These are phyloP conservation scores for Trachelus tabidus DNA, from an alignment of 2,888 invertebrate species.

Conservation along the genomic window DNA sequence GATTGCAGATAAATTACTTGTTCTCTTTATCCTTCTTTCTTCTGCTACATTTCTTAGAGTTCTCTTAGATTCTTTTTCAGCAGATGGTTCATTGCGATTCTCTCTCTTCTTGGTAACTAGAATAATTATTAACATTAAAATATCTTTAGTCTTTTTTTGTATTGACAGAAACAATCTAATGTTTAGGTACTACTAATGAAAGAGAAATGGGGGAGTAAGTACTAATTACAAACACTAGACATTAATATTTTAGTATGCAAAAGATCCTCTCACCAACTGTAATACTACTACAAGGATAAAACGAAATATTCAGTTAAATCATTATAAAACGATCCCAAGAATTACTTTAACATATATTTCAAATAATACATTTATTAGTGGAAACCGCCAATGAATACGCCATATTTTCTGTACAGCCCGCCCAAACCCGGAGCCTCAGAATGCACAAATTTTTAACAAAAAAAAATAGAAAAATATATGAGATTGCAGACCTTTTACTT, in stretches of 20 bases:
- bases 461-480: not conserved
- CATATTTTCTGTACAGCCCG: slow-evolving; percentile 42
- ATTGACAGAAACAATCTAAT: not conserved
- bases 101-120: slow-evolving; percentile 19
- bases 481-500: not conserved
- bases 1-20: not conserved
- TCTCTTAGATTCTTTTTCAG: slow-evolving; percentile 21
- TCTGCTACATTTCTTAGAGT: slow-evolving; percentile 18
- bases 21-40: slow-evolving; percentile 25
- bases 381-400: slow-evolving; percentile 42
- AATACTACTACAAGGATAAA: not conserved
- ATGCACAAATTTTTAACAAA: not conserved
- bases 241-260: not conserved
- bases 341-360: not conserved
- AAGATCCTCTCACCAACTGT: not conserved
- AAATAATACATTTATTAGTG: slow-evolving; percentile 21
- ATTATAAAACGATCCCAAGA: not conserved
- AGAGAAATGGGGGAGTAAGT: not conserved
- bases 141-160: not conserved
- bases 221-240: not conserved
- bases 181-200: not conserved
- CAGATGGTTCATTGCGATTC: slow-evolving; percentile 22
- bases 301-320: not conserved
- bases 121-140: not conserved
- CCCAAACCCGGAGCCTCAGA: slow-evolving; percentile 30